phyloP scores from a whole-genome alignment of 2,113 vertebrate genomes.

The Ammodytes dubius region DNA sequence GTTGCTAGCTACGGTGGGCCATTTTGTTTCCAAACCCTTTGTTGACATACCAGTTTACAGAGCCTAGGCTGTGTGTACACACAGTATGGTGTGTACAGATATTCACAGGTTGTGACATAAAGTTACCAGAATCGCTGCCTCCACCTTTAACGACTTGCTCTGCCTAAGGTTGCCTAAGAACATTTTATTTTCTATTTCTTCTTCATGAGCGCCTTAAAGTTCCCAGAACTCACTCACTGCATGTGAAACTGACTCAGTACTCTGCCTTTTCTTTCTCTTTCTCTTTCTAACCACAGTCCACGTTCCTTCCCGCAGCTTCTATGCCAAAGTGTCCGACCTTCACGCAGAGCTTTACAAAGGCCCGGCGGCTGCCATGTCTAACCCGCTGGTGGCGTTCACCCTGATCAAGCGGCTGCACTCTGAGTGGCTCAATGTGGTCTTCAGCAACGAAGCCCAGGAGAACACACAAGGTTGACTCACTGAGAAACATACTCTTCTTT shows the following conservation, averaged over 20 bases:
- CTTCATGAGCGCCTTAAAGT: not conserved
- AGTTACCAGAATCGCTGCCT: no score
- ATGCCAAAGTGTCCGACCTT: slow-evolving; percentile 87
- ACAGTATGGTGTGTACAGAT: no score
- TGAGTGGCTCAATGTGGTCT: slow-evolving; percentile 91
- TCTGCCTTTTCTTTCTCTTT: no score
- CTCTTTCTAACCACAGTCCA: not conserved
- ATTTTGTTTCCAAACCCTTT: no score
- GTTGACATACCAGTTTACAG: no score
- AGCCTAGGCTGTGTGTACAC: no score
- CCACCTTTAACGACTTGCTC: not conserved
- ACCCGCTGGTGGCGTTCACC: slow-evolving; percentile 91
- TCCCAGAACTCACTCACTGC: not conserved
- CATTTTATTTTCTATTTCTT: not conserved
- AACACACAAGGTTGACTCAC: slow-evolving; percentile 86
- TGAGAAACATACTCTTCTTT: not conserved
- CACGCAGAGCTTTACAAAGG: slow-evolving; percentile 83
- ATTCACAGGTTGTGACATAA: no score
- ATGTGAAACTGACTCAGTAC: not conserved
- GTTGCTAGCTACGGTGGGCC: no score
- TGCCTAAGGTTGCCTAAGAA: not conserved
- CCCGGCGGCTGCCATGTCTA: slow-evolving; percentile 79
- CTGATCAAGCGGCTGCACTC: slow-evolving; percentile 94
- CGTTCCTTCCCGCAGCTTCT: slow-evolving; percentile 86
- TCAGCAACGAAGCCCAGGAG: slow-evolving; percentile 87